Evolutionary conservation across 2,888 invertebrate species (phyloP), one percentile per base, ranked within the genome.

Genomic region (Dinocampus coccinellae): DNA sequence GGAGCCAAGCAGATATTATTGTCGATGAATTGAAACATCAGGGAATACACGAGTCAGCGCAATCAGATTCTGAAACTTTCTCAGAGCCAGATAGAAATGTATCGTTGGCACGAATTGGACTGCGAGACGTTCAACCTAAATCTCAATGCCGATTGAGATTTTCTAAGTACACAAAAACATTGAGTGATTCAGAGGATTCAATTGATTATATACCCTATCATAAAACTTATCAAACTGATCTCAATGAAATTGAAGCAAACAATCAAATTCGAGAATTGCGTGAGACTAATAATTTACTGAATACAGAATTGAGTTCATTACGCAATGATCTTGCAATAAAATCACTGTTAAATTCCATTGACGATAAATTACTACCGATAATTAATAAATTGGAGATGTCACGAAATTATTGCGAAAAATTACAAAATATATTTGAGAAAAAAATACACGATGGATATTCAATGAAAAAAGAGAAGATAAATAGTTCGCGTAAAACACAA

Each of bases 71-170:
- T 0, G 96, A 96, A 84, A 92, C 94, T 36, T 96, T 95, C 93
- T 95, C 95, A 0, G 96, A 96, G 83, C 95, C 96, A 0, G 96
- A 96, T 83, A 90, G 95, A 58, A 92, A 91, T 73, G 95, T 96
- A 1, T 95, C 95, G 0, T 88, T 93, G 73, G 95, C 94, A 0
- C 90, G 96, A 75, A 95, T 96, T 26, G 95, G 95, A 0, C 82
- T 92, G 2, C 90, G 89, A 66, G 90, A 90, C 63, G 86, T 85
- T 9, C 74, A 72, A 2, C 79, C 82, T 24, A 84, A 81, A 34
- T 77, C 77, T 1, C 73, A 69, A 16, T 72, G 63, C 26, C 78
- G 83, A 42, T 70, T 79, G 0, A 81, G 84, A 29, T 77, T 78
- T 16, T 77, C 79, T 0, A 87, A 86, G 34, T 82, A 81, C 29